Evolutionary conservation across 2,113 vertebrate genomes (phyloP).

Genomic region (Trochalopteron elliotii): DNA sequence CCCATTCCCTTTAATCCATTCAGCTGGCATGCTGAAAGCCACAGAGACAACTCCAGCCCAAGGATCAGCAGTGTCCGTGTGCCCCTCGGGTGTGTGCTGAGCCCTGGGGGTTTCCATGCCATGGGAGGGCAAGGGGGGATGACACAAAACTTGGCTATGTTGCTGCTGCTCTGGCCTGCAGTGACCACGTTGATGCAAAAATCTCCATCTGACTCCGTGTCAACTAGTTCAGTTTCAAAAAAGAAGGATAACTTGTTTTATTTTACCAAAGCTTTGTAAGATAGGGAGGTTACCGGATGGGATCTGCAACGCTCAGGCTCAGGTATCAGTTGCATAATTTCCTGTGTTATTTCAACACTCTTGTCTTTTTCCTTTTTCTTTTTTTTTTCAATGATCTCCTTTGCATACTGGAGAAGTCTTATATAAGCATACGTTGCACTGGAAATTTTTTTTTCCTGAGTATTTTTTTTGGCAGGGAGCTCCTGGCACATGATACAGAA

Average conservation of each 20-base stretch:
- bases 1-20: not conserved
- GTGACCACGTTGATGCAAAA: not conserved
- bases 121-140: not conserved
- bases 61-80: not conserved
- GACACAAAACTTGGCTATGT: not conserved
- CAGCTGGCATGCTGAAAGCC: not conserved
- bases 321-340: conserved; percentile 66
- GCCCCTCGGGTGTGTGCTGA: not conserved
- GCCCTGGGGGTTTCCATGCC: not conserved
- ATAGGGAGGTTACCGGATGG: conserved; percentile 6
- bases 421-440: conserved; percentile 43
- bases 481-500: conserved; percentile 48
- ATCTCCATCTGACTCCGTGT: not conserved
- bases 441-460: not conserved
- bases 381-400: not conserved
- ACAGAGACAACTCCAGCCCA: not conserved
- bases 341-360: conserved; percentile 59
- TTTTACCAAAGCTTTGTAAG: not conserved
- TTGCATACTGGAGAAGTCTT: conserved; percentile 43
- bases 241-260: not conserved
- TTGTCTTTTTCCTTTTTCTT: not conserved
- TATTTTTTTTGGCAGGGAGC: conserved; percentile 58
- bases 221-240: conserved; percentile 20
- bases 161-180: not conserved
- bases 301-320: conserved; percentile 20